Percentiles rank a stretch among this genome's conserved stretches.
phyloP scores from a whole-genome alignment of 2,797 vertebrate species.

The Trichosurus vulpecula region DNA sequence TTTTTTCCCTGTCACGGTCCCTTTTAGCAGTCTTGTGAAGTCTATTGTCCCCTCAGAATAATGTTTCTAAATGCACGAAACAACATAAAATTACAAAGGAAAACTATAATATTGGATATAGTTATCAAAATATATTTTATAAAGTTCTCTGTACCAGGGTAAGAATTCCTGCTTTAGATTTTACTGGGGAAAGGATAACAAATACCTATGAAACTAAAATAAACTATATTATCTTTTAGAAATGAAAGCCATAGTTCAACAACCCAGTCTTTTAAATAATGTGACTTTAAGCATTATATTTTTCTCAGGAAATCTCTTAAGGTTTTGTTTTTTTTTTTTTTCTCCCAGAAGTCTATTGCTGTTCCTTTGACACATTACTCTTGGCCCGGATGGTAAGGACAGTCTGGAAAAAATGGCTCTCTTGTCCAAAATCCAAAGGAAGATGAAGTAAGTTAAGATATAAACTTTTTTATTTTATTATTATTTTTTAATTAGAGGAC shows the following conservation, averaged over 20 bases:
- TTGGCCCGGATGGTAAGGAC: constrained; percentile 1
- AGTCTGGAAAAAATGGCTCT: constrained; percentile 51
- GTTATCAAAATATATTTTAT: neutral
- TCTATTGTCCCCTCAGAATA: neutral
- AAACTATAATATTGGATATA: neutral
- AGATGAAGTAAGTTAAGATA: constrained; percentile 11
- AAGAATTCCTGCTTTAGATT: neutral
- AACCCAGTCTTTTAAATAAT: constrained; percentile 13
- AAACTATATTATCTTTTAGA: neutral
- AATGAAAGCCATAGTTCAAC: constrained; percentile 31
- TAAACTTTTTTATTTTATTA: neutral
- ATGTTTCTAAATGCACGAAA: neutral
- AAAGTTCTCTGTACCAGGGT: neutral
- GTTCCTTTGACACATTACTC: neutral
- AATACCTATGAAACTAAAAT: constrained; percentile 6
- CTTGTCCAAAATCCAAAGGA: constrained; percentile 19
- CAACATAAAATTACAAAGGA: neutral
- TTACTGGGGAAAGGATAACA: neutral
- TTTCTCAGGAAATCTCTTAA: constrained; percentile 12
- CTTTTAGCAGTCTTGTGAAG: neutral
- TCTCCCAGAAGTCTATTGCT: neutral
- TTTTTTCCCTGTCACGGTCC: neutral
- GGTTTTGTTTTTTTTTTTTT: constrained; percentile 24
- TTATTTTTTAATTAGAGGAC: constrained; percentile 19
- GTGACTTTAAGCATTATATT: constrained; percentile 2